Base-by-base conservation (phyloP, 2,888 invertebrate species). In the Lamellibrachia columna region DNA sequence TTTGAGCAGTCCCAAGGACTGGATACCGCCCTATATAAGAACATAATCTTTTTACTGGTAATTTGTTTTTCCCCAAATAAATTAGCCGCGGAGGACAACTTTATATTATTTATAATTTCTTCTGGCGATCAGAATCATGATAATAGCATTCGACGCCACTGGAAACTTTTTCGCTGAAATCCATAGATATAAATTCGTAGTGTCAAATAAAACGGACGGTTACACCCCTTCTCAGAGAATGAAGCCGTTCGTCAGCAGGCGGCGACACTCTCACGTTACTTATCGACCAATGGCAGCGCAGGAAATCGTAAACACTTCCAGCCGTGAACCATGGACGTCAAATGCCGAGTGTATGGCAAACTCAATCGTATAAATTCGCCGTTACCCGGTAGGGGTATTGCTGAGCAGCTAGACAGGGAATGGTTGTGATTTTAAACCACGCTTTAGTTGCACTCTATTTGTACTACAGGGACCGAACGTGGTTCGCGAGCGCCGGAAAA, bases 261-360 rank as follows among this genome's bases (percentile, higher is more conserved):
- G 75, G 75, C 75, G 75, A 75, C 75, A 75, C 75, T 22, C 3
- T 75, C 22, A 75, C 22, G 75, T n/a, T 75, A 75, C 75, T 75
- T 22, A 6, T 75, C 75, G n/a, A 75, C 75, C 75, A 75, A 75
- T 75, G 75, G 75, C 75, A 75, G 75, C 75, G 75, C 75, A 75
- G 75, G 75, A 75, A 75, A 75, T 75, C 75, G 75, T 75, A 75
- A 75, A 75, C 75, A 75, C 75, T 22, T 75, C 75, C 75, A 75
- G 75, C 75, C 75, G 75, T 75, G 22, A 75, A 75, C 75, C 75
- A 75, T 75, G 75, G 75, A 75, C 75, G 75, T 75, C 75, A 75
- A 75, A 75, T 75, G 75, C 75, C 15, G 75, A 22, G 75, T 75
- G 75, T 75, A 75, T 75, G 75, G 75, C 75, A 22, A 75, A 75